These are phyloP conservation scores for Melospiza melodia DNA, from an alignment of 2,113 vertebrate genomes.

Conservation along the genomic window DNA sequence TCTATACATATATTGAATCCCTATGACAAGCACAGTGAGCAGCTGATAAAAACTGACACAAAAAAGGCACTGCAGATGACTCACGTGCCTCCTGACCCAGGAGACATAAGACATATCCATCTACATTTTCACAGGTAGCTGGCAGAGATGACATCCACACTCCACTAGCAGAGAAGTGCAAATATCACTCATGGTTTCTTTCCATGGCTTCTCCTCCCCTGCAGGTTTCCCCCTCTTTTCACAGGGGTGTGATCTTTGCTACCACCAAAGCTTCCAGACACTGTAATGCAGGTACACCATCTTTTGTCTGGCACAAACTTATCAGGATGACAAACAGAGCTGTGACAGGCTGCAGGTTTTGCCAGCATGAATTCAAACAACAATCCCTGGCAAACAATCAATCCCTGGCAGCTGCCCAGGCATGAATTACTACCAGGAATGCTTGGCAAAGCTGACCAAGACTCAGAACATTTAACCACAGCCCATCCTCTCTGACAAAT, in stretches of 20 bases:
- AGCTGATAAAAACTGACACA: not conserved
- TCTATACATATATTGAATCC: not conserved
- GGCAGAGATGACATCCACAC: not conserved
- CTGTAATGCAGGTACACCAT: not conserved
- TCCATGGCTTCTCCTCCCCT: not conserved
- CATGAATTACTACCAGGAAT: not conserved
- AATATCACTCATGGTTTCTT: not conserved
- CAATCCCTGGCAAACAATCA: not conserved
- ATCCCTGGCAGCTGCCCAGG: not conserved
- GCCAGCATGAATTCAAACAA: not conserved
- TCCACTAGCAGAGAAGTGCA: not conserved
- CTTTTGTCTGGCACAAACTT: not conserved
- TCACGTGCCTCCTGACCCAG: not conserved
- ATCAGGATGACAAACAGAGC: not conserved
- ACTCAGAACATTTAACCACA: not conserved
- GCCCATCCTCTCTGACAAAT: not conserved
- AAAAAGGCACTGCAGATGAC: not conserved
- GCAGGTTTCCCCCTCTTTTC: not conserved
- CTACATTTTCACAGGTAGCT: not conserved
- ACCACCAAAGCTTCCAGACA: not conserved
- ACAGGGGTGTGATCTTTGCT: not conserved
- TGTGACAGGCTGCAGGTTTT: not conserved
- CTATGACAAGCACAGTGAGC: not conserved
- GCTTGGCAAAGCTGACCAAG: not conserved
- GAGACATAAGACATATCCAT: not conserved